A percentile compares a stretch with the other conserved stretches of the same genome.
Conservation (phyloP, 64 coral and sea anemone species). For the Stichodactyla helianthus region DNA sequence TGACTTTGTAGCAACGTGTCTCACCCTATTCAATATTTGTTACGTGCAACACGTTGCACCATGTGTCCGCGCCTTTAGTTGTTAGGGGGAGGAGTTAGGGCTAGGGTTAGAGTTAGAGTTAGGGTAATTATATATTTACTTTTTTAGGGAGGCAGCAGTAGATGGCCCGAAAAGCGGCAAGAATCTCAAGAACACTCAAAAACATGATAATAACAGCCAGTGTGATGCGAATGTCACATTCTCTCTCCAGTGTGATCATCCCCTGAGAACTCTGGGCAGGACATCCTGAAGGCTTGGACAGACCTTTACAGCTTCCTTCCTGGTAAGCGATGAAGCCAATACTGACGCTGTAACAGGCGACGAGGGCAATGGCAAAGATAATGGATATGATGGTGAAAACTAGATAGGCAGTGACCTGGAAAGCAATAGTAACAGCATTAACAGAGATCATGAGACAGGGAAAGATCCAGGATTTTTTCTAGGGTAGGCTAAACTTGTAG, state of each 20-base stretch:
- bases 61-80: no score
- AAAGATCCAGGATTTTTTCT: not conserved
- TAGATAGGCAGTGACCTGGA: not conserved
- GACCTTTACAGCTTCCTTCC: not conserved
- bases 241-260: not conserved
- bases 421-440: not conserved
- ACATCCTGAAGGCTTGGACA: not conserved
- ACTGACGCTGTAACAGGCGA: conserved; percentile 3
- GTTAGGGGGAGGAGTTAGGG: no score
- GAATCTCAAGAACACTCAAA: not conserved
- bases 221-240: conserved; percentile 5
- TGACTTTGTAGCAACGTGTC: no score
- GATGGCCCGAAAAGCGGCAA: not conserved
- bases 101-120: not conserved
- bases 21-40: no score
- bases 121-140: not conserved
- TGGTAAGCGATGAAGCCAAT: not conserved
- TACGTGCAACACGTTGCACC: no score
- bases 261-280: not conserved
- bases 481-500: no score
- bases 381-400: conserved; percentile 1
- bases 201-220: not conserved
- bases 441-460: not conserved
- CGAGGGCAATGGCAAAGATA: not conserved
- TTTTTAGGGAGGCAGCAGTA: not conserved